These are phyloP conservation scores for Muntiacus reevesi DNA, from an alignment of 2,113 vertebrate species.

Conservation along the genomic window DNA sequence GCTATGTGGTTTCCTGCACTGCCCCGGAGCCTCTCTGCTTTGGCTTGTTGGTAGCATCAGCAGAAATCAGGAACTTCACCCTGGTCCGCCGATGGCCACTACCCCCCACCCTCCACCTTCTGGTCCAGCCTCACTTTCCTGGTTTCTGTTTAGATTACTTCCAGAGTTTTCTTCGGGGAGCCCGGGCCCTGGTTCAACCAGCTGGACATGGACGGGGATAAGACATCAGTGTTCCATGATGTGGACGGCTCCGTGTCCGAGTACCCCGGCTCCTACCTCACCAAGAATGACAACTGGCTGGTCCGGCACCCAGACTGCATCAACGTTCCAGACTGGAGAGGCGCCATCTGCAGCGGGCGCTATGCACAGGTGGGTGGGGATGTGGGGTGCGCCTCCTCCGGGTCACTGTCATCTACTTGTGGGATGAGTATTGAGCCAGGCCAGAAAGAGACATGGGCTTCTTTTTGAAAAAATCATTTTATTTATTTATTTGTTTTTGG, in stretches of 20 bases:
- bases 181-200: conserved; percentile 96
- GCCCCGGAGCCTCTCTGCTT: background rate
- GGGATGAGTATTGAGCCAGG: rapidly evolving
- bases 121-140: background rate
- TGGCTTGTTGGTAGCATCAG: background rate
- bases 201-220: conserved; percentile 97
- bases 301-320: conserved; percentile 95
- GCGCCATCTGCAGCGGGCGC: conserved; percentile 93
- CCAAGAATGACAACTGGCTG: conserved; percentile 97
- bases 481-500: background rate
- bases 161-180: conserved; percentile 96
- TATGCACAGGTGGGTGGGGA: conserved; percentile 93
- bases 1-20: rapidly evolving
- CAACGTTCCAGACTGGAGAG: conserved; percentile 94
- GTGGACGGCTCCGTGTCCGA: conserved; percentile 94
- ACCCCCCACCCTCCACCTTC: background rate
- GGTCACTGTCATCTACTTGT: rapidly evolving
- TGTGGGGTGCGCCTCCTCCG: rapidly evolving
- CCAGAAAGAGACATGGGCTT: background rate
- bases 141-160: conserved; percentile 87
- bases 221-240: conserved; percentile 96
- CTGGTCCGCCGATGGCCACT: background rate
- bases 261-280: conserved; percentile 94
- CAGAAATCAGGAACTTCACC: conserved; percentile 14
- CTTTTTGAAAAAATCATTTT: background rate